Conservation (phyloP, 2,113 vertebrate genomes). For the Lasiurus cinereus region DNA sequence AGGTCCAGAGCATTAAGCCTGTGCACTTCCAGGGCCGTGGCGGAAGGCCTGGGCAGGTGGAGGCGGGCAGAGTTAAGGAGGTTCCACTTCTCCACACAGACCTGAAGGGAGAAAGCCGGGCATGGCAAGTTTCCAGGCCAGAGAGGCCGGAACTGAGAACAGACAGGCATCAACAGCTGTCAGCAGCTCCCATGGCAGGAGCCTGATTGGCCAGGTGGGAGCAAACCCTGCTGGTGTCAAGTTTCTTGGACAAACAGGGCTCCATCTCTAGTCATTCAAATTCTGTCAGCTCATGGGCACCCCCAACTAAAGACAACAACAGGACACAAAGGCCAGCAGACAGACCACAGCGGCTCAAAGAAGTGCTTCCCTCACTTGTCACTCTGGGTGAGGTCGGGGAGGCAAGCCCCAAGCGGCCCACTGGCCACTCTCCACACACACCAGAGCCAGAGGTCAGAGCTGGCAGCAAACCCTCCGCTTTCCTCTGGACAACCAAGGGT, state of each 20-base stretch:
- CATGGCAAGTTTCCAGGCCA: not conserved
- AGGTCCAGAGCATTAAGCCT: conserved; percentile 92
- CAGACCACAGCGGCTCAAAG: accelerated
- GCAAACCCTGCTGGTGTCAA: not conserved
- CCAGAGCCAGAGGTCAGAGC: not conserved
- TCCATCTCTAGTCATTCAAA: not conserved
- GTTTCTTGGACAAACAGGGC: not conserved
- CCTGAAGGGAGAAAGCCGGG: conserved; percentile 82
- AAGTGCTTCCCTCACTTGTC: not conserved
- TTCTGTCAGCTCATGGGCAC: not conserved
- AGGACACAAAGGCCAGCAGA: not conserved
- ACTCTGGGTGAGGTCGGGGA: too few relatives aligned
- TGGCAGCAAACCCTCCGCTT: not conserved
- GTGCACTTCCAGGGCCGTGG: conserved; percentile 95
- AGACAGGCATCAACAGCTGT: accelerated
- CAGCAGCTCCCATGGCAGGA: not conserved
- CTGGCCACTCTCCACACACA: not conserved
- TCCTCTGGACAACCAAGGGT: not conserved
- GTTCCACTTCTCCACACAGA: conserved; percentile 96
- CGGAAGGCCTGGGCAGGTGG: conserved; percentile 94
- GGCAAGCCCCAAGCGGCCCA: not conserved
- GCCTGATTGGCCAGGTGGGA: not conserved
- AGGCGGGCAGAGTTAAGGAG: conserved; percentile 94
- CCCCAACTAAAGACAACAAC: not conserved
- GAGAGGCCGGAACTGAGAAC: not conserved